These are phyloP conservation scores for Germaria angustata DNA, from an alignment of 2,888 invertebrate species.

Conservation along the genomic window DNA sequence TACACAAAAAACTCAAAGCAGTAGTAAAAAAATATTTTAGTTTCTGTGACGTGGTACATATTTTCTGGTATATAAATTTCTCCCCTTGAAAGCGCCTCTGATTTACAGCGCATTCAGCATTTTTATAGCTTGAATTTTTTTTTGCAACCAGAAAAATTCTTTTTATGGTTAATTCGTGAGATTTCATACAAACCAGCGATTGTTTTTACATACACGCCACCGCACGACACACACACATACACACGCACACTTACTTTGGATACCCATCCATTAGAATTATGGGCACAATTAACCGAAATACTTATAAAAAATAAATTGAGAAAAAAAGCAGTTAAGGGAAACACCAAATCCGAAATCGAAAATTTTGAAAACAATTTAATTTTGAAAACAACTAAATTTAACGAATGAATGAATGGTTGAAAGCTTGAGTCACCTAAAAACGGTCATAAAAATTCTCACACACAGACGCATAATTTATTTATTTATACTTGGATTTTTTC, in stretches of 20 bases:
- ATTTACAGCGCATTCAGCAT: neutral
- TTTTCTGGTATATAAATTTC: too few relatives aligned
- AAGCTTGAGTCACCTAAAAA: conserved; percentile 67
- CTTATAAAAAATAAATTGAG: neutral
- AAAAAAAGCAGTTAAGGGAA: conserved; percentile 17
- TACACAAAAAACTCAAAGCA: neutral
- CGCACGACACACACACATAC: conserved; percentile 19
- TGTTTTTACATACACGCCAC: conserved; percentile 25
- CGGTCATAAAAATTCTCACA: conserved; percentile 76
- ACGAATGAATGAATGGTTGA: neutral
- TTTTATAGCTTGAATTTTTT: neutral
- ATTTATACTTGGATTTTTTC: neutral
- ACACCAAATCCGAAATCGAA: conserved; percentile 1
- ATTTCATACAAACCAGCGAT: conserved; percentile 72
- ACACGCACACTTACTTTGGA: too few relatives aligned
- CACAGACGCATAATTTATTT: conserved; percentile 70
- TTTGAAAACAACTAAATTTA: conserved; percentile 54
- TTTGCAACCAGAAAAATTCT: conserved; percentile 61
- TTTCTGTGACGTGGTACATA: neutral
- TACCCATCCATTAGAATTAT: conserved; percentile 25
- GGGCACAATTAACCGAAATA: conserved; percentile 56
- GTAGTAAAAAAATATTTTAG: neutral
- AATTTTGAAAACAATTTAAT: conserved; percentile 64
- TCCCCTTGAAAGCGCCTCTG: neutral
- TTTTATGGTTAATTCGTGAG: conserved; percentile 77